Evolutionary conservation across 2,797 vertebrate species (phyloP), one percentile per base, ranked within the genome.

Genomic region (Vireo griseus): DNA sequence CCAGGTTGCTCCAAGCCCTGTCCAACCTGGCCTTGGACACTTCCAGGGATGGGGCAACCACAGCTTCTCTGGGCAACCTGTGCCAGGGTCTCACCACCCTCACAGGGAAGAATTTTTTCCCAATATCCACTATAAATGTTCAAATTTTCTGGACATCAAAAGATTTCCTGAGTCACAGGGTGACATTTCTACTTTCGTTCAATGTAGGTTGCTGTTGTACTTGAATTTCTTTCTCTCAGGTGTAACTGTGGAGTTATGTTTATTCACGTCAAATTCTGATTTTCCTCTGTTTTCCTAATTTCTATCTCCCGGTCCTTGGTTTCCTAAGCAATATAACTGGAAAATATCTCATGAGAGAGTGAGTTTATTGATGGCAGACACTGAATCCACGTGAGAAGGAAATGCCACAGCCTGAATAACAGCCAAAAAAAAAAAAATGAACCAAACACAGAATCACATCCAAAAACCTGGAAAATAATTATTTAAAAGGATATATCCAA

Each of bases 1-100:
- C 35, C 40, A 61, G 8, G 10, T 1, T 54, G 5, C 9, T 74
- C 62, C 69, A 54, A 47, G 3, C 15, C 13, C 29, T 0, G 0
- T 61, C 61, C 54, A 67, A 0, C 7, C 54, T 48, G 44, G 5
- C 37, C 25, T 28, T 26, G 77, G 3, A 17, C 47, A 61, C 1
- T 67, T 37, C 12, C 77, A 88, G 40, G 25, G 47, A 22, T 52
- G 47, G 40, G 0, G 20, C 14, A 80, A 3, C 29, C 47, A 22
- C 29, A 74, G 6, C 5, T 66, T 16, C 33, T 47, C 40, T 54
- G 29, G 18, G 1, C 0, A 37, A 1, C 3, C 37, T 18, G 3
- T 31, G 6, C 29, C 39, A 66, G 45, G 8, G 3, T 10, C 40
- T 54, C 12, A 0, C 1, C 13, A 37, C 1, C 31, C 31, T 28